Conservation (phyloP, 2,888 invertebrate genomes). For the Tachina grossa region DNA sequence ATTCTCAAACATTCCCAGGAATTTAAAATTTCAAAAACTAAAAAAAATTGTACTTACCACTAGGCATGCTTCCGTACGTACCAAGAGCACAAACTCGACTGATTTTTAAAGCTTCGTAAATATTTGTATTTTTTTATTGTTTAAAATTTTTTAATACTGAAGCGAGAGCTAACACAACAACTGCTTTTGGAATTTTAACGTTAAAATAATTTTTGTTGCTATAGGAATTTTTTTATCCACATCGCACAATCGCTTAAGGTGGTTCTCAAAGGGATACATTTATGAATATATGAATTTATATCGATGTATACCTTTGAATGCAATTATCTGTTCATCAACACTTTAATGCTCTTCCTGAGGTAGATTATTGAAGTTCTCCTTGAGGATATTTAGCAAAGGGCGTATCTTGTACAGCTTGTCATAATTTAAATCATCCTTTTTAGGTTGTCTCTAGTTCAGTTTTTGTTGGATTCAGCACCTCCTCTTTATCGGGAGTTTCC, state of each 20-base stretch:
- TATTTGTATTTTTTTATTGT: slow-evolving; percentile 8
- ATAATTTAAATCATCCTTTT: no score
- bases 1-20: no score
- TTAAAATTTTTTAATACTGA: slow-evolving; percentile 26
- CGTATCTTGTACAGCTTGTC: no score
- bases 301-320: no score
- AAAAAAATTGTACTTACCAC: slow-evolving; percentile 1
- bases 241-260: slow-evolving; percentile 24
- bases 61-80: neutral
- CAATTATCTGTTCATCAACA: no score
- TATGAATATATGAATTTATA: no score
- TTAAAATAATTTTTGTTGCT: slow-evolving; percentile 29
- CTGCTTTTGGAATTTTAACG: slow-evolving; percentile 29
- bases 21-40: slow-evolving; percentile 1
- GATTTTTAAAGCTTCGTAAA: slow-evolving; percentile 1
- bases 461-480: no score
- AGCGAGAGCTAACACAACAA: slow-evolving; percentile 20
- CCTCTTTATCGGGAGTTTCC: no score
- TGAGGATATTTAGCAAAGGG: no score
- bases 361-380: no score
- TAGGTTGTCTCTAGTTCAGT: no score
- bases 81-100: neutral
- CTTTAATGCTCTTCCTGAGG: no score
- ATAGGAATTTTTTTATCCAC: slow-evolving; percentile 3
- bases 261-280: slow-evolving; percentile 12